A percentile compares a stretch with the other conserved stretches of the same genome.
Conservation (phyloP, 2,888 invertebrate genomes). For the Cephus runcator region DNA sequence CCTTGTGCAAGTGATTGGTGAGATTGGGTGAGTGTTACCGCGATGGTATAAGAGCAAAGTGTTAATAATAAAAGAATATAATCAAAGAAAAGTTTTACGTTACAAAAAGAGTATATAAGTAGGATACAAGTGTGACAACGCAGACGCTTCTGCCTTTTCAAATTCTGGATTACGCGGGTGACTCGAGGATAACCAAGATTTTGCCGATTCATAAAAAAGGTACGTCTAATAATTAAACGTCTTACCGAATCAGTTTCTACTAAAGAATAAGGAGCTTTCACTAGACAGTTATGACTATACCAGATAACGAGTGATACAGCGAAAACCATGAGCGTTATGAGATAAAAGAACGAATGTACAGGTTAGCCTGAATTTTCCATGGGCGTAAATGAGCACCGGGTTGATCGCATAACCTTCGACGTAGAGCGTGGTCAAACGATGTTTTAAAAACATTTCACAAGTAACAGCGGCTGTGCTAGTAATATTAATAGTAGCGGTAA, state of each 20-base stretch:
- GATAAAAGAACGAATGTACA: not conserved
- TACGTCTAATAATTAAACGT: constrained; percentile 21
- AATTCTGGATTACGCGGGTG: constrained; percentile 63
- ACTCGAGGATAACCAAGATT: constrained; percentile 59
- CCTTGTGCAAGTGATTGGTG: not conserved
- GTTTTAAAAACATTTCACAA: not conserved
- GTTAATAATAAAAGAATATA: not conserved
- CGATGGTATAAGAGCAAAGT: not conserved
- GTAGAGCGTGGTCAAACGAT: not conserved
- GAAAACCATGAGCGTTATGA: not conserved
- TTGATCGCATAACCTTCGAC: not conserved
- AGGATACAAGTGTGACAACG: not conserved
- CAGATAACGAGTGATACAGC: constrained; percentile 16
- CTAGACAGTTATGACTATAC: constrained; percentile 19
- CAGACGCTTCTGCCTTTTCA: constrained; percentile 17
- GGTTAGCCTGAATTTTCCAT: not conserved
- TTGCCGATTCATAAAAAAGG: constrained; percentile 63
- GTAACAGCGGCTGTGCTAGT: not conserved
- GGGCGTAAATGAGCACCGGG: not conserved
- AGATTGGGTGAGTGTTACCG: not conserved
- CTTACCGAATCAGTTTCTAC: not conserved
- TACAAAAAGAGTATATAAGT: not conserved
- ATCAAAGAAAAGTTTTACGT: not conserved
- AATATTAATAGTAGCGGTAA: not conserved
- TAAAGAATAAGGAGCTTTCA: constrained; percentile 9